Percentiles rank a stretch among this genome's conserved stretches.
Conservation (phyloP, 2,888 invertebrate genomes). For the Aproaerema taeniolella region DNA sequence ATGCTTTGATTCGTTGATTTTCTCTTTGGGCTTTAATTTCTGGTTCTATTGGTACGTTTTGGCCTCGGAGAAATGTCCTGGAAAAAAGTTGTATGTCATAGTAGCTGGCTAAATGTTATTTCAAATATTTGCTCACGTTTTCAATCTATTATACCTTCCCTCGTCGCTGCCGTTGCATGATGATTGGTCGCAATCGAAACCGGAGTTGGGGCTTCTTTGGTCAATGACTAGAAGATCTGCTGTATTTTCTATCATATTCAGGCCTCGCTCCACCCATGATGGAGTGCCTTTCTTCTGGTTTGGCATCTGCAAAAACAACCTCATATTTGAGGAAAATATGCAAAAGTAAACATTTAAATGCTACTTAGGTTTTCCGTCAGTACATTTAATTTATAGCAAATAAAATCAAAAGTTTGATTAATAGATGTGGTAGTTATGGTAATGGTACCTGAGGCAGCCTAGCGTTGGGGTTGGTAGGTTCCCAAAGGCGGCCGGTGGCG, state of each 20-base stretch:
- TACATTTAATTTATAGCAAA: no score
- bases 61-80: slow-evolving; percentile 87
- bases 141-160: slow-evolving; percentile 60
- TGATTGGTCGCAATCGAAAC: slow-evolving; percentile 61
- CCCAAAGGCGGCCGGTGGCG: slow-evolving; percentile 82
- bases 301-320: slow-evolving; percentile 58
- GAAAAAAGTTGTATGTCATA: slow-evolving; percentile 26
- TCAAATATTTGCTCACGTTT: neutral
- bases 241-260: slow-evolving; percentile 69
- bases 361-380: no score
- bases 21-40: slow-evolving; percentile 89
- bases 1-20: slow-evolving; percentile 86
- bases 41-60: slow-evolving; percentile 90
- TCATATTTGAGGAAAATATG: no score
- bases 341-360: neutral
- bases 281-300: slow-evolving; percentile 72
- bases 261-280: slow-evolving; percentile 77
- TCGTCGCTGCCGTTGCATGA: slow-evolving; percentile 69
- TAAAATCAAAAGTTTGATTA: no score
- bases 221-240: slow-evolving; percentile 78
- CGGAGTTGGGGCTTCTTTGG: slow-evolving; percentile 69
- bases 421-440: no score
- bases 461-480: slow-evolving; percentile 71
- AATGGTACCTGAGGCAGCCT: slow-evolving; percentile 73
- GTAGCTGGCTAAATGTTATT: no score